phyloP scores from a whole-genome alignment of 2,888 invertebrate species.

The Acanthosepion esculentum region DNA sequence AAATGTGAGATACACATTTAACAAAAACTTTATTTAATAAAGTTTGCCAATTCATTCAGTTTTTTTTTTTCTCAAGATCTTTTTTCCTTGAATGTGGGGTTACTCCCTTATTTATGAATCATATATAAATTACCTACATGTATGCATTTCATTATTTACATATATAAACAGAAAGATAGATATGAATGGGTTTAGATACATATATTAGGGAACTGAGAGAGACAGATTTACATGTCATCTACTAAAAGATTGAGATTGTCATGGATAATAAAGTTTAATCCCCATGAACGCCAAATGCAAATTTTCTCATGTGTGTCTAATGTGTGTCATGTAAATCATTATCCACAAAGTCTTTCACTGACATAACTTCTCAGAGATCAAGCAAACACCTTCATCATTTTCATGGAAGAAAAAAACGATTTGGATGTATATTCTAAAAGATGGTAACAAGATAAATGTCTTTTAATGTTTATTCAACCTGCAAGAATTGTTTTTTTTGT shows the following conservation, averaged over 20 bases:
- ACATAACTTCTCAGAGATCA: neutral
- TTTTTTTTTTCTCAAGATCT: too few species aligned
- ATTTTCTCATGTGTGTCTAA: constrained; percentile 1
- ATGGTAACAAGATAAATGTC: constrained; percentile 7
- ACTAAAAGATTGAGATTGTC: neutral
- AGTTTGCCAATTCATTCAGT: too few species aligned
- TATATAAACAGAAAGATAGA: neutral
- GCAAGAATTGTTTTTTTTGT: neutral
- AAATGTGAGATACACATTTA: too few species aligned
- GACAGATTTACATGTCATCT: neutral
- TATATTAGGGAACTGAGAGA: neutral
- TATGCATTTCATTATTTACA: neutral
- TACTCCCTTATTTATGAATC: too few species aligned
- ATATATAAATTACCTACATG: too few species aligned
- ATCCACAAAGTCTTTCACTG: neutral
- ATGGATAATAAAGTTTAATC: constrained; percentile 9
- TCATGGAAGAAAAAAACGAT: neutral
- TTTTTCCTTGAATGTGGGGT: too few species aligned
- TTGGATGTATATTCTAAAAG: neutral
- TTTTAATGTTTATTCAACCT: neutral
- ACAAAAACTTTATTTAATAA: too few species aligned
- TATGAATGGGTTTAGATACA: neutral
- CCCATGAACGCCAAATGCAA: neutral
- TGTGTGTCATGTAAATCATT: constrained; percentile 33
- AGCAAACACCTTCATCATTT: neutral